Base-by-base conservation (phyloP, 1,140 invertebrate genomes). In the Tetraneura akinire region DNA sequence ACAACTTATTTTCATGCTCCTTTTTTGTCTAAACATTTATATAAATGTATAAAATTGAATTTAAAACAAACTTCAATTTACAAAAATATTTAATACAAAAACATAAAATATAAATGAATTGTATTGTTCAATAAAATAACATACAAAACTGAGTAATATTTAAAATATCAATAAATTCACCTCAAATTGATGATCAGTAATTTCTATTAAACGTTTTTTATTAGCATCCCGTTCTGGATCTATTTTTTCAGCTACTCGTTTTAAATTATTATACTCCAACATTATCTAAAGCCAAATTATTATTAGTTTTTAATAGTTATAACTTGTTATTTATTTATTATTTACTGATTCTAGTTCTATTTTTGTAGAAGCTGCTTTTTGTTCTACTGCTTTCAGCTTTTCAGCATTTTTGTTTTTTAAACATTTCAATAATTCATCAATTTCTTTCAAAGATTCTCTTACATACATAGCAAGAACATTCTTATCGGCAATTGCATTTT, bases 371-470 rank as follows among this genome's bases (percentile, higher is more conserved):
- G n/a, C 37, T 18, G 16, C 16, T 18, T 62, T 78, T 10, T 78
- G 74, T 78, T 78, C 74, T 18, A 29, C 26, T 21, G 4, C 55
- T 45, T 78, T 78, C 16, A 60, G 9, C 10, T 57, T 42, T 60
- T 78, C 55, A 26, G 42, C 5, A 18, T 26, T 62, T 45, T 53
- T 71, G 4, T 42, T 71, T 71, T 80, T 80, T 55, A 71, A 70
- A 29, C 29, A 11, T 80, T 80, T 71, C 37, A 80, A 18, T 53
- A 71, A 42, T 80, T 80, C 80, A 71, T 80, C 80, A 23, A 80
- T 37, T 42, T 37, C 80, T 55, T 80, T 71, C 6, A 80, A 14
- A n/a, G 49, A 68, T 32, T 80, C 80, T 47, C 37, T 47, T n/a
- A 71, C 68, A 18, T 71, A 32, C 10, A 55, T 2, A 26, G 32